These are phyloP conservation scores for Stenopsyche tienmushanensis DNA, from an alignment of 1,140 invertebrate genomes.

Conservation along the genomic window DNA sequence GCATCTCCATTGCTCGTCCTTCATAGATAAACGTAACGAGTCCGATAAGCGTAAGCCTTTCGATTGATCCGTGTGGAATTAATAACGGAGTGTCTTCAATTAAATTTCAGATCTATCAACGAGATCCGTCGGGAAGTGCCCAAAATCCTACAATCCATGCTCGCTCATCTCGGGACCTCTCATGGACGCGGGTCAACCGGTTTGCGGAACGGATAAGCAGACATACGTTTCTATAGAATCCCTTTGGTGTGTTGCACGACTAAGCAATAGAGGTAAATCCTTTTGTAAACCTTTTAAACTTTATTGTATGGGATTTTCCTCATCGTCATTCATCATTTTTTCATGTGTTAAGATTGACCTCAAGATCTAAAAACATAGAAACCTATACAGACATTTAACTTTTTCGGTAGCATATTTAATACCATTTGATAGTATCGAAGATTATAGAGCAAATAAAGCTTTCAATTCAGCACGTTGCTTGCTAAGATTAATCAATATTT, in stretches of 20 bases:
- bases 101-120: conserved; percentile 43
- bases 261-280: conserved; percentile 40
- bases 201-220: conserved; percentile 43
- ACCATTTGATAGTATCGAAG: too few species aligned
- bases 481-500: too few species aligned
- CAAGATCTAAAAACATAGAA: not conserved
- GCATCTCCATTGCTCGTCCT: conserved; percentile 45
- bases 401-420: too few species aligned
- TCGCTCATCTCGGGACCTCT: conserved; percentile 34
- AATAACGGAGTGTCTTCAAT: too few species aligned
- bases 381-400: too few species aligned
- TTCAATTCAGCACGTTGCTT: too few species aligned
- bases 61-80: too few species aligned
- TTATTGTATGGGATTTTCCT: too few species aligned
- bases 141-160: conserved; percentile 43
- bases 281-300: too few species aligned
- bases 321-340: not conserved
- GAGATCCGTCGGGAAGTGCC: conserved; percentile 43
- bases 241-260: conserved; percentile 43
- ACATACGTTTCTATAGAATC: conserved; percentile 44
- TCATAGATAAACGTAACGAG: conserved; percentile 45
- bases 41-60: conserved; percentile 34
- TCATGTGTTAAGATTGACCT: not conserved
- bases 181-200: conserved; percentile 38
- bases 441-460: too few species aligned